Evolutionary conservation across 2,113 vertebrate species (phyloP).

Genomic region (Aleadryas rufinucha): DNA sequence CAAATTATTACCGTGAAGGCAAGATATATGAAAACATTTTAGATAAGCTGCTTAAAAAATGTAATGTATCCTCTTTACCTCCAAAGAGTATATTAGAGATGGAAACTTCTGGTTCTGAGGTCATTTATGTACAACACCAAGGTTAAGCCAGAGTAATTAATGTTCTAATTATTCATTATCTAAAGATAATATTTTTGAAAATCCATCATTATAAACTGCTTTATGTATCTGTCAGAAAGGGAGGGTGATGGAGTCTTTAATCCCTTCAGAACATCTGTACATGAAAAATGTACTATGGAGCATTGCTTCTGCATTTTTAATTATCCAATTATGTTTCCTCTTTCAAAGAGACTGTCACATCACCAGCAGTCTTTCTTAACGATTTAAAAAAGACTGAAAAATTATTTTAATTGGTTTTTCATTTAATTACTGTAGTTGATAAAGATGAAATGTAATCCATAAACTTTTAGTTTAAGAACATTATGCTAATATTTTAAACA

Average conservation of each 20-base stretch:
- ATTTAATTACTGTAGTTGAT: background rate
- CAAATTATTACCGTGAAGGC: background rate
- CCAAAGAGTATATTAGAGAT: background rate
- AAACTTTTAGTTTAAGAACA: background rate
- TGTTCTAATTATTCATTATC: conserved; percentile 35
- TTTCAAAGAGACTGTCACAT: conserved; percentile 51
- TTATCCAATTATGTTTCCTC: conserved; percentile 36
- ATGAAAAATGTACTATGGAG: background rate
- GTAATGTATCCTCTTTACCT: background rate
- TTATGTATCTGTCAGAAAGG: background rate
- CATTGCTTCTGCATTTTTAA: conserved; percentile 19
- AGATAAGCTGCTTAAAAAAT: background rate
- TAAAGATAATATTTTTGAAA: conserved; percentile 18
- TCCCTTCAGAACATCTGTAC: conserved; percentile 47
- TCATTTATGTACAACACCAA: background rate
- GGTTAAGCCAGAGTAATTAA: conserved; percentile 40
- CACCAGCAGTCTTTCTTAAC: background rate
- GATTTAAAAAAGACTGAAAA: background rate
- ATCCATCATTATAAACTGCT: conserved; percentile 24
- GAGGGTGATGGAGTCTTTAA: conserved; percentile 15
- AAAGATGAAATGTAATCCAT: background rate
- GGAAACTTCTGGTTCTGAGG: background rate
- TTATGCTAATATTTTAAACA: background rate
- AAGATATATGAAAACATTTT: background rate
- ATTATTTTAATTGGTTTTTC: background rate